Conservation (phyloP, 1,140 invertebrate genomes). For the Latrodectus geometricus region DNA sequence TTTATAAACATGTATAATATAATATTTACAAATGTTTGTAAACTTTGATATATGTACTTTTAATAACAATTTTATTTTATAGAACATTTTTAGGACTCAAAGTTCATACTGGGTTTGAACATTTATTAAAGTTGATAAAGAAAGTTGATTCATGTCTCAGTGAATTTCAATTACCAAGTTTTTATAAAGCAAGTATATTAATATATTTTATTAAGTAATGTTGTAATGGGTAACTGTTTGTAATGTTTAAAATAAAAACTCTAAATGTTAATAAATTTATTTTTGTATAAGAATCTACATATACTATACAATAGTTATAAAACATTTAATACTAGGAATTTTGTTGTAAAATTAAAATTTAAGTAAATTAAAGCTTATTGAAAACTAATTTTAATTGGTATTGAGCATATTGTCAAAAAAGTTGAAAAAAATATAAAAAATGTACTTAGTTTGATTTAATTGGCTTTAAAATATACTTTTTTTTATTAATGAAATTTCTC, state of each 20-base stretch:
- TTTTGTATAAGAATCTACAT: neutral
- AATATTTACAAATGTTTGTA: no score
- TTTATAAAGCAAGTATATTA: constrained; percentile 74
- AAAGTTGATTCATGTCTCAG: constrained; percentile 74
- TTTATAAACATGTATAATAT: no score
- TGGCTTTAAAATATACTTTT: no score
- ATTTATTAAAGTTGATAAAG: constrained; percentile 72
- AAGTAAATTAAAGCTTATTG: neutral
- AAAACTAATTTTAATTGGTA: no score
- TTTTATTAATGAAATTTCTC: no score
- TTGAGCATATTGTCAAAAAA: no score
- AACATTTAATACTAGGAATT: no score
- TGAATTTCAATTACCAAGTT: constrained; percentile 77
- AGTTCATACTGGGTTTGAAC: constrained; percentile 71
- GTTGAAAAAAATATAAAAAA: no score
- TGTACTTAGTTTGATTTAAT: no score
- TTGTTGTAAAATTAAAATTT: neutral
- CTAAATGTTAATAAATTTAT: neutral
- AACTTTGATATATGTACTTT: neutral
- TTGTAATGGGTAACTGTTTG: neutral
- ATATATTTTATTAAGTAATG: constrained; percentile 24
- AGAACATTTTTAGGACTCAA: constrained; percentile 80
- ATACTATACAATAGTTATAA: no score
- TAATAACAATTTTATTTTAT: neutral
- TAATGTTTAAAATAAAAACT: neutral